Conservation (phyloP, 2,113 vertebrate genomes). For the Megaceryle maxima region DNA sequence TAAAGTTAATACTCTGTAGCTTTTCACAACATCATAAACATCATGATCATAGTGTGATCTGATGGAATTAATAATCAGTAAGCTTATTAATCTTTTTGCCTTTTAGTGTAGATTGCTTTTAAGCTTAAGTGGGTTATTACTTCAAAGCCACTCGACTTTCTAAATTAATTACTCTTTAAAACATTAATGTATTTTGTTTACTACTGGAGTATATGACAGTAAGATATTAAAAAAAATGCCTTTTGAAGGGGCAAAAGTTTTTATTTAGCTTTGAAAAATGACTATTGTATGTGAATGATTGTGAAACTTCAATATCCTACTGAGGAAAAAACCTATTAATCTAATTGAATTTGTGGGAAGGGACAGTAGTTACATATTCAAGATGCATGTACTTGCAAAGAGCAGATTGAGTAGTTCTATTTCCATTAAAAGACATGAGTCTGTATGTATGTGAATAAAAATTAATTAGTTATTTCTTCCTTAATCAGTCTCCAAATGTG, state of each 20-base stretch:
- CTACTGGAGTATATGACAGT: background rate
- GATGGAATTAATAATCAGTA: background rate
- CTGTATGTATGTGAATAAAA: background rate
- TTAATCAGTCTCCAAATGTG: background rate
- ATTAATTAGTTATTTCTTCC: background rate
- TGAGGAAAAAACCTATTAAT: background rate
- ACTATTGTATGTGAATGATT: background rate
- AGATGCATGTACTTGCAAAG: background rate
- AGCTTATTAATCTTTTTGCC: background rate
- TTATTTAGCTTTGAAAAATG: background rate
- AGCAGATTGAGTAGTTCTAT: background rate
- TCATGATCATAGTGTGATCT: background rate
- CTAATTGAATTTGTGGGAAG: background rate
- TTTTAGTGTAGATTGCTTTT: background rate
- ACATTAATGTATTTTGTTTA: background rate
- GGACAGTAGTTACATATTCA: background rate
- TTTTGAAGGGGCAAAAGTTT: background rate
- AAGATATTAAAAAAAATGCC: background rate
- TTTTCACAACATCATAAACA: background rate
- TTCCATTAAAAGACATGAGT: background rate
- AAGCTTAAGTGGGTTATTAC: background rate
- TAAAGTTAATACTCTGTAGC: background rate
- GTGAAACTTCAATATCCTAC: background rate
- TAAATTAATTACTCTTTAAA: background rate
- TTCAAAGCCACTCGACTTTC: background rate